Conservation (phyloP, 1,140 invertebrate species). For the Habropoda laboriosa region DNA sequence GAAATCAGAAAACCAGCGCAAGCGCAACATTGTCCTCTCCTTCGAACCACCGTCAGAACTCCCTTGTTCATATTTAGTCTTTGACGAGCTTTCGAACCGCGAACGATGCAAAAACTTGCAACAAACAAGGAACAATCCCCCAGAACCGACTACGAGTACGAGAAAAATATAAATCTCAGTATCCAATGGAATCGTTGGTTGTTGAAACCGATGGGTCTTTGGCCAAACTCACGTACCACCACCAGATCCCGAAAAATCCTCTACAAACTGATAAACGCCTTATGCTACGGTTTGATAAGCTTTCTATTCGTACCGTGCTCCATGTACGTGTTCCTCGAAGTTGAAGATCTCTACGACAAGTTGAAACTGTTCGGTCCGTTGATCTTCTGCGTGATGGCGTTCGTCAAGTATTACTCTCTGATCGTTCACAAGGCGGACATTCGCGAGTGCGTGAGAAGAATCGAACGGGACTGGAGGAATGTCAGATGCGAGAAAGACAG, state of each 20-base stretch:
- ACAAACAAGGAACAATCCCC: neutral
- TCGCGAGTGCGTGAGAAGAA: conserved; percentile 59
- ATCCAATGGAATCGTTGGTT: conserved; percentile 54
- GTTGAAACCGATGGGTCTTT: conserved; percentile 51
- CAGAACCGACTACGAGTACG: neutral
- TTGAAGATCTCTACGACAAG: conserved; percentile 58
- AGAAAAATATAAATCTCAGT: conserved; percentile 25
- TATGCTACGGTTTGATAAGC: conserved; percentile 27
- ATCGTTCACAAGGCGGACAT: conserved; percentile 63
- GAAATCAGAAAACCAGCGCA: neutral
- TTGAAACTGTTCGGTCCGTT: conserved; percentile 70
- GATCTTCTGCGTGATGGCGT: conserved; percentile 71
- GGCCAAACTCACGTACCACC: conserved; percentile 15
- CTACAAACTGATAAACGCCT: neutral
- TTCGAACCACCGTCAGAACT: neutral
- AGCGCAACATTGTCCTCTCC: neutral
- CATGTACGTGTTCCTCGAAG: conserved; percentile 46
- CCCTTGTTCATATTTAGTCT: conserved; percentile 1
- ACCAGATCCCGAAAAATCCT: neutral
- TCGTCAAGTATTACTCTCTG: conserved; percentile 68
- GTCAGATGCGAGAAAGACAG: conserved; percentile 21
- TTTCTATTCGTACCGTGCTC: conserved; percentile 43
- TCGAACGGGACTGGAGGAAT: conserved; percentile 70
- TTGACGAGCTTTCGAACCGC: neutral
- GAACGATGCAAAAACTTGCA: neutral